A percentile compares a stretch with the other conserved stretches of the same genome.
Evolutionary conservation across 2,113 vertebrate species (phyloP).

Genomic region (Beaufortia kweichowensis): DNA sequence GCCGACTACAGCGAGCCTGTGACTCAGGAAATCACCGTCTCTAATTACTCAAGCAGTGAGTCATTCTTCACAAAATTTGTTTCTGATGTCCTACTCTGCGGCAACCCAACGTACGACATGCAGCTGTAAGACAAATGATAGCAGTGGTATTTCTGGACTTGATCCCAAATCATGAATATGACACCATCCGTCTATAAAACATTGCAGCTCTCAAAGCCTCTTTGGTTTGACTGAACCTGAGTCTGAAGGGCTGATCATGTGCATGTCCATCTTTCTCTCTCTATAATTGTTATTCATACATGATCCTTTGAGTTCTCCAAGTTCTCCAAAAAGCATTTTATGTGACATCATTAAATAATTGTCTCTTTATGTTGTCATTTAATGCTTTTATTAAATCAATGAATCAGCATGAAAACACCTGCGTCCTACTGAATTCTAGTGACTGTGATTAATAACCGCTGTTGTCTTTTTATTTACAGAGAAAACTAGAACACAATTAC

Average conservation of each 20-base stretch:
- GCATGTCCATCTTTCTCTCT: too few relatives aligned
- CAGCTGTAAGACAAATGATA: background rate
- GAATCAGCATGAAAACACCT: background rate
- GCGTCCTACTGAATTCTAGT: background rate
- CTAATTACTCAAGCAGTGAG: constrained; percentile 48
- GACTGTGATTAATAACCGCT: background rate
- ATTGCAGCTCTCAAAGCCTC: background rate
- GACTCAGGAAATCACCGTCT: constrained; percentile 17
- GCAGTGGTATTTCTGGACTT: background rate
- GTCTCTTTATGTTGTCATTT: too few relatives aligned
- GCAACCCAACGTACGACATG: constrained; percentile 4
- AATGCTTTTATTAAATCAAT: too few relatives aligned
- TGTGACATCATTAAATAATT: too few relatives aligned
- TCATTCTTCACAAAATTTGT: constrained; percentile 42
- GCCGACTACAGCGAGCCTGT: background rate
- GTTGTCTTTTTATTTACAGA: background rate
- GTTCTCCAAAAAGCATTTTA: too few relatives aligned
- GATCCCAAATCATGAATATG: constrained; percentile 17
- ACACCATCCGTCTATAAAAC: background rate
- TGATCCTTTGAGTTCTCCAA: too few relatives aligned
- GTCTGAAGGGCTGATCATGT: background rate
- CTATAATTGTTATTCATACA: too few relatives aligned
- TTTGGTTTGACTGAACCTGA: constrained; percentile 10
- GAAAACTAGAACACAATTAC: constrained; percentile 11
- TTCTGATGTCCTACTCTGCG: constrained; percentile 11